These are phyloP conservation scores for Malthinus seriepunctatus DNA, from an alignment of 2,888 invertebrate species.

Conservation along the genomic window DNA sequence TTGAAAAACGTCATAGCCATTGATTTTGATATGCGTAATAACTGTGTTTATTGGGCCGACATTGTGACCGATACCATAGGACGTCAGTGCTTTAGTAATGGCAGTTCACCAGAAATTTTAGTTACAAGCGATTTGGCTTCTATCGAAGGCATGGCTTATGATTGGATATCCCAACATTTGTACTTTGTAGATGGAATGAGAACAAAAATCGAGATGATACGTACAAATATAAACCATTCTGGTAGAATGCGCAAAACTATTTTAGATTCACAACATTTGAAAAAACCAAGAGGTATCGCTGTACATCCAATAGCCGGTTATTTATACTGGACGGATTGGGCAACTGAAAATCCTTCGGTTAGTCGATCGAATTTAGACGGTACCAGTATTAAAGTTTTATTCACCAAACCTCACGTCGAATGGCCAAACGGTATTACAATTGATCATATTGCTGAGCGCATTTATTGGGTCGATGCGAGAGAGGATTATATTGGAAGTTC, in stretches of 20 bases:
- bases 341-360: slow-evolving; percentile 73
- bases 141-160: slow-evolving; percentile 87
- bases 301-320: slow-evolving; percentile 82
- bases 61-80: slow-evolving; percentile 78
- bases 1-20: slow-evolving; percentile 83
- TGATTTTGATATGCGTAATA: slow-evolving; percentile 82
- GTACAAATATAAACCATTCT: slow-evolving; percentile 64
- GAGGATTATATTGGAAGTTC: slow-evolving; percentile 80
- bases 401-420: slow-evolving; percentile 68
- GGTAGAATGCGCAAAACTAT: slow-evolving; percentile 79
- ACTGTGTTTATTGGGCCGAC: slow-evolving; percentile 90
- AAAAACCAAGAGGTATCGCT: slow-evolving; percentile 79
- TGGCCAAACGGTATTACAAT: slow-evolving; percentile 90
- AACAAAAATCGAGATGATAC: slow-evolving; percentile 79
- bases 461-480: slow-evolving; percentile 88
- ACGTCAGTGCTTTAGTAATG: slow-evolving; percentile 72
- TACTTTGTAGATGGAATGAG: slow-evolving; percentile 86
- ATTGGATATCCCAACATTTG: slow-evolving; percentile 84
- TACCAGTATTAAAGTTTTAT: slow-evolving; percentile 65
- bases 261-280: slow-evolving; percentile 51
- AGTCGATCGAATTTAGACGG: slow-evolving; percentile 83
- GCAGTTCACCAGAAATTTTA: slow-evolving; percentile 68
- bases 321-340: slow-evolving; percentile 90
- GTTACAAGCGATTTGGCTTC: slow-evolving; percentile 76
- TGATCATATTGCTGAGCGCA: slow-evolving; percentile 77